Percentiles rank a stretch among this genome's conserved stretches.
Conservation (phyloP, 1,140 invertebrate species). For the Papilio polytes region DNA sequence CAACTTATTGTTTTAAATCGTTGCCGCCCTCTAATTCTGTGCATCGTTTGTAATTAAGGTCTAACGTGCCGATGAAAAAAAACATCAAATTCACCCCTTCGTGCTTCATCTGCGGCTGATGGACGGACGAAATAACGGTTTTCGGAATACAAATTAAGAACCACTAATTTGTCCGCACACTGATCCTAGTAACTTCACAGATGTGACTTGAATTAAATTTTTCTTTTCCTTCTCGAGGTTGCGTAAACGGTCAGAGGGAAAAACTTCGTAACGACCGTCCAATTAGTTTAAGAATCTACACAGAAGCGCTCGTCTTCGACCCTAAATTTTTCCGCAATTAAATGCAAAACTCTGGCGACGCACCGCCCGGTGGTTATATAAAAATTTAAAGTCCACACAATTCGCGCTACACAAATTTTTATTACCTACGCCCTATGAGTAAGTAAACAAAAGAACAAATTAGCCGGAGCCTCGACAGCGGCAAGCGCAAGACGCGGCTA, state of each 20-base stretch:
- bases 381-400: constrained; percentile 82
- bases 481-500: constrained; percentile 61
- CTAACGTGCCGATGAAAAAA: constrained; percentile 58
- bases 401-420: constrained; percentile 84
- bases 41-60: constrained; percentile 75
- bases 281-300: constrained; percentile 82
- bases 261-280: constrained; percentile 79
- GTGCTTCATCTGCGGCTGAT: constrained; percentile 64
- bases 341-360: constrained; percentile 77
- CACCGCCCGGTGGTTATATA: constrained; percentile 74
- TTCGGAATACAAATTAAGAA: constrained; percentile 38
- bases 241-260: constrained; percentile 73
- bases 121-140: constrained; percentile 60
- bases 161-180: constrained; percentile 11
- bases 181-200: constrained; percentile 44
- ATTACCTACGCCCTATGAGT: constrained; percentile 77
- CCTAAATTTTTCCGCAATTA: constrained; percentile 82
- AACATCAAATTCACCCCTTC: constrained; percentile 73
- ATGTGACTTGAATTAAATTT: constrained; percentile 33
- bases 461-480: constrained; percentile 63
- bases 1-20: constrained; percentile 81
- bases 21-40: constrained; percentile 77
- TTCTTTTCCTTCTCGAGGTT: constrained; percentile 51
- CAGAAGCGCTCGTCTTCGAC: constrained; percentile 75
- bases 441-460: constrained; percentile 83